Base-by-base conservation (phyloP, 1,140 invertebrate genomes). In the Laupala kohalensis region DNA sequence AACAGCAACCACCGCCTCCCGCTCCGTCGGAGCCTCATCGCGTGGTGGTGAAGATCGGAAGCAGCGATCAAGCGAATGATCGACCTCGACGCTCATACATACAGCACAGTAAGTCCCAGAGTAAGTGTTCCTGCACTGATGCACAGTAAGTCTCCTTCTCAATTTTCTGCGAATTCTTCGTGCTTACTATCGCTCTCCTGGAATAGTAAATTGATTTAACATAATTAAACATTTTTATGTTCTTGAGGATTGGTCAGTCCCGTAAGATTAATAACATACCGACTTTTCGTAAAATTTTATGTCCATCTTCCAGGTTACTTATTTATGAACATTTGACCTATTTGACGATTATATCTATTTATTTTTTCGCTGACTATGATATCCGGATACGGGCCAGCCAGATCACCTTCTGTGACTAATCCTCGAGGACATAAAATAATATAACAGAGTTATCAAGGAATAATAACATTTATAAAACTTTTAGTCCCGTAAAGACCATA, bases 31-130 rank as follows among this genome's bases (percentile, higher is more conserved):
- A 27, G 26, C 69, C 29, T 19, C 79, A 83, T 29, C 78, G 82
- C 19, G 75, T 80, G 9, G 75, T 80, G 29, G 78, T 81, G 5
- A 84, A 84, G 72, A 78, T 83, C 27, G 67, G 28, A 15, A 29
- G 28, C 28, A 53, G 37, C 71, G 80, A 80, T 25, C 77, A 76
- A 24, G 73, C 64, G 28, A 69, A 71, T 74, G 65, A 69, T 9
- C 15, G 66, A 12, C 71, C 71, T 6, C 9, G 71, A 4, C 65
- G 71, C 9, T 28, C 65, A 19, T 68, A 28, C 71, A 68, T 64
- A 13, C 71, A 72, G 23, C 65, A 68, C 67, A 67, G 71, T 72
- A 68, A 28, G 71, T 72, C 6, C 9, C 62, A n/a, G 6, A 13
- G 37, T 53, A 53, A 53, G 37, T 53, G 37, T 53, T 53, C 37